phyloP scores from a whole-genome alignment of 2,113 vertebrate genomes.

The Tyrannus savana region DNA sequence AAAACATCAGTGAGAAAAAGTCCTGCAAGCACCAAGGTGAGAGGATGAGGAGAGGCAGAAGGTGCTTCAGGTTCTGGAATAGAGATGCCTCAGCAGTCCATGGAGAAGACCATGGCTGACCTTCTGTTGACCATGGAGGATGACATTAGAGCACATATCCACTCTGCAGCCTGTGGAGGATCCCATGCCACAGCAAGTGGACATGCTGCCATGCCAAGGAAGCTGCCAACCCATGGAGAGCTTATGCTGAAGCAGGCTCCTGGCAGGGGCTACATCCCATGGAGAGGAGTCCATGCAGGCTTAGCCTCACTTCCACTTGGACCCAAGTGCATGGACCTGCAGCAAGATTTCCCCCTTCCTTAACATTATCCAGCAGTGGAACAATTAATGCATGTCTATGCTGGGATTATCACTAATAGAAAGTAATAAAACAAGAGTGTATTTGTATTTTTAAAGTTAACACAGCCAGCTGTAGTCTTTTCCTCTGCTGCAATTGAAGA shows the following conservation, averaged over 20 bases:
- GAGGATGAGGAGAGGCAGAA: neutral
- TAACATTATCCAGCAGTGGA: neutral
- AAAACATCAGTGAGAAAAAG: neutral
- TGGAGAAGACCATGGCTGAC: neutral
- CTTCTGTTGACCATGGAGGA: neutral
- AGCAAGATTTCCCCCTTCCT: neutral
- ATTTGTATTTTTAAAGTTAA: neutral
- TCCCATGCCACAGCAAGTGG: neutral
- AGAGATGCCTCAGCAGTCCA: neutral
- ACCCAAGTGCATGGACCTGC: neutral
- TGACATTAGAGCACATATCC: neutral
- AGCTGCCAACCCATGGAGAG: neutral
- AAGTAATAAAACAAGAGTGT: neutral
- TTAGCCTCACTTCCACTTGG: neutral
- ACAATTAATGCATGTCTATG: neutral
- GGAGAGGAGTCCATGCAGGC: neutral
- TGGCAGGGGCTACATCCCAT: neutral
- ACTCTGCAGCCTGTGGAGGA: no score
- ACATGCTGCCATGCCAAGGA: neutral
- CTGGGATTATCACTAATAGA: neutral
- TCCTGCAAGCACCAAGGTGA: neutral
- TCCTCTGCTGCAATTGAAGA: neutral
- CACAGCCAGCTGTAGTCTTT: neutral
- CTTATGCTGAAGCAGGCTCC: neutral
- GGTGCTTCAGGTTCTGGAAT: neutral